Evolutionary conservation across 2,797 vertebrate species (phyloP).

Genomic region (Pseudotriccus pelzelni): DNA sequence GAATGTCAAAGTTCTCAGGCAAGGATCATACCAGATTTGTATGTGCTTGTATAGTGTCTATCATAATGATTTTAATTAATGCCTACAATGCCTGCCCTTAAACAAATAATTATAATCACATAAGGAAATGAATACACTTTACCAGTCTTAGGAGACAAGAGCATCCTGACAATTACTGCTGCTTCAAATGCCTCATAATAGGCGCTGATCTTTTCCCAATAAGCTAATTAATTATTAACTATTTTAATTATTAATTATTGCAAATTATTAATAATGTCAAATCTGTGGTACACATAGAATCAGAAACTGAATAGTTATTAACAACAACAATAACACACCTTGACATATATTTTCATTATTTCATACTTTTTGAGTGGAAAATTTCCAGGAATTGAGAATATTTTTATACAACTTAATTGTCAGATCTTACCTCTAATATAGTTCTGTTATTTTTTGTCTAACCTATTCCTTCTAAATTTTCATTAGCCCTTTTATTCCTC

Average conservation of each 20-base stretch:
- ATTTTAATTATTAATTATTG: neutral
- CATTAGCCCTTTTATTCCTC: neutral
- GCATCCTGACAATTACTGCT: neutral
- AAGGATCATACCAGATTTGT: neutral
- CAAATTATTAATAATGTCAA: neutral
- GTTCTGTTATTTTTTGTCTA: neutral
- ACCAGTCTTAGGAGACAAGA: neutral
- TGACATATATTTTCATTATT: neutral
- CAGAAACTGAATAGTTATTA: neutral
- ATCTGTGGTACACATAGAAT: fast-evolving
- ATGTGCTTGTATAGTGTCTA: neutral
- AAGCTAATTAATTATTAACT: neutral
- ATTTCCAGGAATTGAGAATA: neutral
- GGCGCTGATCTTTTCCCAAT: neutral
- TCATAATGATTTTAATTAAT: neutral
- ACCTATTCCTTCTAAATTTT: neutral
- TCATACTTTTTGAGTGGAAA: neutral
- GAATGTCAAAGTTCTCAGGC: neutral
- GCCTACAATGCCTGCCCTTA: neutral
- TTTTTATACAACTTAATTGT: neutral
- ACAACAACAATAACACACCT: neutral
- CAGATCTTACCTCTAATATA: neutral
- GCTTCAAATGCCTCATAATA: neutral
- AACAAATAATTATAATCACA: neutral
- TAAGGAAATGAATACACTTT: neutral